Evolutionary conservation across 92 coral and sea anemone genomes (phyloP), one percentile per base, ranked within the genome.

Genomic region (Diadumene lineata): DNA sequence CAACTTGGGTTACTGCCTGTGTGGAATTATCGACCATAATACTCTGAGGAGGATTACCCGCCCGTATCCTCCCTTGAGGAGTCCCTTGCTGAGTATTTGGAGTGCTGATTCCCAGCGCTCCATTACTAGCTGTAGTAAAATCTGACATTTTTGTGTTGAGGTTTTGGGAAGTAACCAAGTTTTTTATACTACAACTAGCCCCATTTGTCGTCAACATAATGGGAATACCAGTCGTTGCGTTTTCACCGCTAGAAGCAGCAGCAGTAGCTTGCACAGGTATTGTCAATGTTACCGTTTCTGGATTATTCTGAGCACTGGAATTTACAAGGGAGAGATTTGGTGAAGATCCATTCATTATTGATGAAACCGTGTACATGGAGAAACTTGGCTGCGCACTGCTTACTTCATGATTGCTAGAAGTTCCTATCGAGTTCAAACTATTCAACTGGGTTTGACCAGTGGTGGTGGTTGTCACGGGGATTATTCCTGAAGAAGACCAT

Each of bases 331-430:
- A 70, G 11, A 79, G 81, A 25, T 79, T 81, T 46, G 60, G 88
- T 17, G 82, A 25, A 0, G 79, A 53, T 11, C 63, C 85, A 34
- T 87, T 82, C 92, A 87, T 87, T 21, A 87, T 87, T 11, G 88
- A 85, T 13, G 88, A 86, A 13, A 87, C 92, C 53, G 88, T 87
- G 69, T 87, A 87, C 19, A 68, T 68, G 0, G 92, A 87, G 62
- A 72, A 82, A 53, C 43, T 70, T 29, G 77, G 32, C 32, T 60
- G 77, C 23, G 84, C 32, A 57, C 27, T 11, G 50, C 73, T 17
- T 29, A 66, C 30, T 28, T 30, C 23, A 34, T 18, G 50, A 13
- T 34, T 31, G 6, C 2, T 16, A 8, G 66, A 72, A 4, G 13
- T 38, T 38, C 48, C 48, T 13, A 13, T 4, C 13, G 48, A 38